Base-by-base conservation (phyloP, 2,888 invertebrate species). In the Netelia inedita region DNA sequence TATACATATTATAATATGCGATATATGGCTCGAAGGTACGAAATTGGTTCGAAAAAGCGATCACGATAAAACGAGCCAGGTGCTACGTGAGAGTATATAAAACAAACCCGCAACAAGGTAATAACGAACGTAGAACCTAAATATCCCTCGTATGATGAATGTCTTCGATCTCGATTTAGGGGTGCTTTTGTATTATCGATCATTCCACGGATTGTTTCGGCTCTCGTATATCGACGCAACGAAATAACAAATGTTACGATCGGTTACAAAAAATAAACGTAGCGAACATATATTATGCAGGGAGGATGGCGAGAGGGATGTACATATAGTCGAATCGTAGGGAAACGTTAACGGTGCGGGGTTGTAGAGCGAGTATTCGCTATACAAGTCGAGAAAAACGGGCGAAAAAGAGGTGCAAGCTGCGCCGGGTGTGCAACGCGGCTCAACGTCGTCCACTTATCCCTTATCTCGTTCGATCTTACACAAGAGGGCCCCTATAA, bases 171-270 rank as follows among this genome's bases (percentile, higher is more conserved):
- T 28, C 79, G 87, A 90, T 89, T 91, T 92, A 92, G 91, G 88
- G 91, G 88, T 91, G 91, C 90, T 86, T 89, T 79, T 88, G 82
- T 90, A 90, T 90, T 90, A 90, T 89, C 89, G 91, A 90, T 92
- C 92, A 92, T 91, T 88, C 87, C 87, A 55, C 28, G 19, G 50
- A 23, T 61, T 71, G 69, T 65, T 65, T 82, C 71, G 55, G 35
- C 73, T 53, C 73, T 53, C 57, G 50, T 61, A 19, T 46, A n/a
- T 19, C 28, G 5, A 28, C 10, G 23, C 23, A 59, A n/a, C 71
- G 50, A 53, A 55, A 11, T n/a, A n/a, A 11, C 14, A 69, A 78
- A 61, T 61, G 50, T 10, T 55, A 59, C 53, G 55, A 35, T 28
- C 46, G 23, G 11, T 14, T 59, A 59, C 19, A 63, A 79, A 63